phyloP scores from a whole-genome alignment of 2,888 invertebrate genomes.

The Apotomis betuletana region DNA sequence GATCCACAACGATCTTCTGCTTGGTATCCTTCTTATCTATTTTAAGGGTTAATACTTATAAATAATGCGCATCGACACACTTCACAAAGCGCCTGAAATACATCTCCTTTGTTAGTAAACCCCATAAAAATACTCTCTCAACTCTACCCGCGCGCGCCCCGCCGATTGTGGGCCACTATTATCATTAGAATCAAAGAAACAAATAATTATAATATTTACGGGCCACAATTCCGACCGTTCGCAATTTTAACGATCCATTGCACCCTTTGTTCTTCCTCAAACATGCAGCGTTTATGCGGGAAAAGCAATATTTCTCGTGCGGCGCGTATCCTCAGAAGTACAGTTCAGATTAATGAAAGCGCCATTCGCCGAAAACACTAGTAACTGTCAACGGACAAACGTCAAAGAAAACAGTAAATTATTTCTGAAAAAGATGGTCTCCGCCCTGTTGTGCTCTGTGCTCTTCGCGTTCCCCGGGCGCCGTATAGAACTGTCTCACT shows the following conservation, averaged over 20 bases:
- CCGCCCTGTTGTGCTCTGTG: constrained; percentile 60
- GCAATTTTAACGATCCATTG: constrained; percentile 73
- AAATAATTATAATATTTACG: constrained; percentile 60
- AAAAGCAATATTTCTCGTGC: constrained; percentile 63
- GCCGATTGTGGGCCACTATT: constrained; percentile 45
- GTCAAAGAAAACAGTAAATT: constrained; percentile 61
- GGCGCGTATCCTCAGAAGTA: constrained; percentile 61
- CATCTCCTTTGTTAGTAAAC: constrained; percentile 27
- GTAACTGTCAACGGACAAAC: constrained; percentile 63
- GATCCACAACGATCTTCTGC: background rate
- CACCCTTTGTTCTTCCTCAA: constrained; percentile 67
- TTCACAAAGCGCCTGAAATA: constrained; percentile 35
- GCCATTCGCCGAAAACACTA: constrained; percentile 64
- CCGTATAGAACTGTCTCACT: constrained; percentile 55
- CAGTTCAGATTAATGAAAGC: constrained; percentile 71
- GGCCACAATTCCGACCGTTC: constrained; percentile 47
- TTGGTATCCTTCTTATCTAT: constrained; percentile 20
- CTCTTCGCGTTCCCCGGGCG: constrained; percentile 49
- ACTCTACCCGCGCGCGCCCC: constrained; percentile 5
- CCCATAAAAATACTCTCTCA: constrained; percentile 25
- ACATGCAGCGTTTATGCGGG: constrained; percentile 51
- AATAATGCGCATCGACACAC: constrained; percentile 35
- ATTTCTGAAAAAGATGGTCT: constrained; percentile 74
- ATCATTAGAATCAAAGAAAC: constrained; percentile 60
- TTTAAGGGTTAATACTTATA: constrained; percentile 18